A percentile compares a stretch with the other conserved stretches of the same genome.
Conservation (phyloP, 2,797 vertebrate species). For the Dicrostonyx torquatus region DNA sequence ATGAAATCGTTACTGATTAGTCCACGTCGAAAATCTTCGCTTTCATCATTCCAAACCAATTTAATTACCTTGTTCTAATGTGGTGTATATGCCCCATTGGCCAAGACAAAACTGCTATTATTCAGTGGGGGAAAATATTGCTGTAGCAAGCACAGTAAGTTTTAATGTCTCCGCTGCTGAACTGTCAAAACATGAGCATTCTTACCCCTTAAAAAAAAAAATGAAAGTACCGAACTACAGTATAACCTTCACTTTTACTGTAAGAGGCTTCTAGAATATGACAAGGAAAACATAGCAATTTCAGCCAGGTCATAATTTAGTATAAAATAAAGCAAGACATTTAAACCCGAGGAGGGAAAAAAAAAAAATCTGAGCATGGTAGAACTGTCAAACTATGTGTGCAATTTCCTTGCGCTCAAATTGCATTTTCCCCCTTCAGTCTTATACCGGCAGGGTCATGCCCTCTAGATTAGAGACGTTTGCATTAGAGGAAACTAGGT, state of each 20-base stretch:
- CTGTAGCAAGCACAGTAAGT: slow-evolving; percentile 65
- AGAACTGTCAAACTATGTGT: slow-evolving; percentile 87
- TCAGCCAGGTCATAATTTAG: slow-evolving; percentile 86
- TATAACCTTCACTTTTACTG: slow-evolving; percentile 79
- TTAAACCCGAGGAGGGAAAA: slow-evolving; percentile 84
- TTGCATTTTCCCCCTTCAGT: slow-evolving; percentile 89
- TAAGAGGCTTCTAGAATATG: slow-evolving; percentile 80
- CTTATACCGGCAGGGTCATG: slow-evolving; percentile 87
- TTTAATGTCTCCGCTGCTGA: slow-evolving; percentile 77
- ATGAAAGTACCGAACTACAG: slow-evolving; percentile 65
- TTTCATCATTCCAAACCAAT: slow-evolving; percentile 69
- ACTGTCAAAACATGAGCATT: slow-evolving; percentile 74
- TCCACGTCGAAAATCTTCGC: slow-evolving; percentile 66
- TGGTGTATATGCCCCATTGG: slow-evolving; percentile 80
- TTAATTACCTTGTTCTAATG: slow-evolving; percentile 78
- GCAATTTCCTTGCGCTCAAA: slow-evolving; percentile 89
- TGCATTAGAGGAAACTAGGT: slow-evolving; percentile 90
- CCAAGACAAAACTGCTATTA: slow-evolving; percentile 78
- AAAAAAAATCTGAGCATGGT: slow-evolving; percentile 84
- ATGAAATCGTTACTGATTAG: slow-evolving; percentile 73
- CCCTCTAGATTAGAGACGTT: slow-evolving; percentile 90
- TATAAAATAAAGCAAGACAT: slow-evolving; percentile 89
- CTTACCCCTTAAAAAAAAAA: slow-evolving; percentile 64
- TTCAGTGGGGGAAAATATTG: slow-evolving; percentile 72
- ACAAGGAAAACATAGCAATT: slow-evolving; percentile 82